A percentile compares a stretch with the other conserved stretches of the same genome.
These are phyloP conservation scores for Pterobdella sp. DNA, from an alignment of 2,888 invertebrate species.

Conservation along the genomic window DNA sequence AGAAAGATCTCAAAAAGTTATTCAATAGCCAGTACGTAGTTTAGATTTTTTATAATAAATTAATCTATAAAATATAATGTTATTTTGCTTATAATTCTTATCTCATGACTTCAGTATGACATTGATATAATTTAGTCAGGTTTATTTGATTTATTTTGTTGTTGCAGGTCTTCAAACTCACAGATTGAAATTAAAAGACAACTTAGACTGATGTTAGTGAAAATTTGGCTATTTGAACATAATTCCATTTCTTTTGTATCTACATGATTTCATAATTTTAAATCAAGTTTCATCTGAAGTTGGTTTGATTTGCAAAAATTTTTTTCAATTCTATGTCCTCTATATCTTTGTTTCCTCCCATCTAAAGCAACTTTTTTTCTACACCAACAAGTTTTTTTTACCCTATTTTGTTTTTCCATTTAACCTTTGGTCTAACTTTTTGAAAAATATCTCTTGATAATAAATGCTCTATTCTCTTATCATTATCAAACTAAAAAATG, in stretches of 20 bases:
- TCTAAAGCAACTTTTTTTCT: no score
- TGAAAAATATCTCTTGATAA: no score
- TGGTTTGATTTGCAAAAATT: background rate
- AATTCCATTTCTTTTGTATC: background rate
- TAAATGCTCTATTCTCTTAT: no score
- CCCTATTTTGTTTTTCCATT: no score
- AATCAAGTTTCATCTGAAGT: no score
- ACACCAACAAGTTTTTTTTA: no score
- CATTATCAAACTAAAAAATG: no score
- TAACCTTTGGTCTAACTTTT: no score
- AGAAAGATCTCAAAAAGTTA: slow-evolving; percentile 12
- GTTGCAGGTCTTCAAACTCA: background rate
- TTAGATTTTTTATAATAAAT: background rate
- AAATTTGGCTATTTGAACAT: background rate
- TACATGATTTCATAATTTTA: background rate
- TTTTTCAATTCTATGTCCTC: no score
- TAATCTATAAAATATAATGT: background rate
- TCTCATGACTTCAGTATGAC: background rate
- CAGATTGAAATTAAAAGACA: slow-evolving; percentile 18
- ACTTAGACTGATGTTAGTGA: background rate
- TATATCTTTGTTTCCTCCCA: no score
- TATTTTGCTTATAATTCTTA: background rate
- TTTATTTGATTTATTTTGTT: no score
- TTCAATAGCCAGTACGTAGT: background rate
- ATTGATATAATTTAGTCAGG: no score